These are phyloP conservation scores for Paguma larvata DNA, from an alignment of 2,797 vertebrate species.

Conservation along the genomic window DNA sequence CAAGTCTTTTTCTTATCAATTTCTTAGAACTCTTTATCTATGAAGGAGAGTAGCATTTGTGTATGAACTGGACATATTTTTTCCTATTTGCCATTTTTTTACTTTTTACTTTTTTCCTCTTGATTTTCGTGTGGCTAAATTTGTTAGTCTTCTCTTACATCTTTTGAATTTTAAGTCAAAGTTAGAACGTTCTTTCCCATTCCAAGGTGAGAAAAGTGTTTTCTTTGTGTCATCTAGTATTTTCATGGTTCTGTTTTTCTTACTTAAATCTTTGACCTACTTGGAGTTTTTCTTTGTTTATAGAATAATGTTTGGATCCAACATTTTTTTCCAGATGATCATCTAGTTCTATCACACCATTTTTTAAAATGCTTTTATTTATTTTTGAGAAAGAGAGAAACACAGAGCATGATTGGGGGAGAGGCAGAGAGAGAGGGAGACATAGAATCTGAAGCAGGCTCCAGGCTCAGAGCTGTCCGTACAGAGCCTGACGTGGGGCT, in stretches of 20 bases:
- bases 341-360: not conserved
- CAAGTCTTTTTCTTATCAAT: conserved; percentile 6
- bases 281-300: not conserved
- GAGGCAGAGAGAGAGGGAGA: too few relatives aligned
- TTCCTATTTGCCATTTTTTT: not conserved
- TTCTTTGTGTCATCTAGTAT: not conserved
- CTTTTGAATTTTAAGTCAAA: not conserved
- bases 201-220: not conserved
- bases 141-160: conserved; percentile 4
- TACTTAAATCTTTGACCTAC: not conserved
- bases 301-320: not conserved
- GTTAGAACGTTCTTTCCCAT: not conserved
- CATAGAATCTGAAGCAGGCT: too few relatives aligned
- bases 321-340: not conserved
- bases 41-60: not conserved
- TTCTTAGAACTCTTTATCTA: not conserved
- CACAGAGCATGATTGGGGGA: too few relatives aligned
- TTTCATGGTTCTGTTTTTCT: conserved; percentile 5
- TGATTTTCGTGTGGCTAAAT: not conserved
- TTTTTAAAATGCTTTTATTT: not conserved
- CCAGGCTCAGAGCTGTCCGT: too few relatives aligned
- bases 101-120: not conserved
- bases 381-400: too few relatives aligned
- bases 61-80: not conserved
- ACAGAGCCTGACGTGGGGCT: too few relatives aligned